Evolutionary conservation across 2,797 vertebrate genomes (phyloP).

Genomic region (Sebastes nivosus): DNA sequence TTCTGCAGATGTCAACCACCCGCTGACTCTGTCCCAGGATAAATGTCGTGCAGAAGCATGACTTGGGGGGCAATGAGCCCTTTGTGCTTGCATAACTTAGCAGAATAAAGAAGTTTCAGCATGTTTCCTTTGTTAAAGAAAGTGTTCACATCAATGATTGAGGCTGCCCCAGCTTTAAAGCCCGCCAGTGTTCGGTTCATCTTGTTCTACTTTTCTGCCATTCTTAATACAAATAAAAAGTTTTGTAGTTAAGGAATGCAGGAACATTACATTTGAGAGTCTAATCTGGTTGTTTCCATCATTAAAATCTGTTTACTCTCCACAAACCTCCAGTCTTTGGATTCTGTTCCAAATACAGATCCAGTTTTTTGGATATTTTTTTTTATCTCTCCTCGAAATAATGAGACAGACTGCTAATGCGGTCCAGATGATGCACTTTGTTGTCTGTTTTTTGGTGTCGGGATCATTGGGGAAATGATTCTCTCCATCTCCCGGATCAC

Average conservation of each 20-base stretch:
- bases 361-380: neutral
- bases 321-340: conserved; percentile 27
- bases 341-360: conserved; percentile 39
- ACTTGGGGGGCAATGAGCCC: conserved; percentile 29
- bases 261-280: conserved; percentile 32
- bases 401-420: conserved; percentile 62
- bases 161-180: neutral
- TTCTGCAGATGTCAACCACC: conserved; percentile 67
- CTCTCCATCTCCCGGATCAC: conserved; percentile 53
- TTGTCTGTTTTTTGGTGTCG: conserved; percentile 49
- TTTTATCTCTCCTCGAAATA: conserved; percentile 25
- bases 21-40: conserved; percentile 50
- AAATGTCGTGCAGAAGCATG: conserved; percentile 36
- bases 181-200: neutral
- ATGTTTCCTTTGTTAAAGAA: neutral
- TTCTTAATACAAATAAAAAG: conserved; percentile 15
- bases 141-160: neutral
- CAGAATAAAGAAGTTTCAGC: neutral
- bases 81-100: conserved; percentile 30
- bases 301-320: conserved; percentile 51
- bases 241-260: conserved; percentile 8
- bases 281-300: conserved; percentile 42
- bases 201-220: neutral
- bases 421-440: conserved; percentile 67
- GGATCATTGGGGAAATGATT: conserved; percentile 63